Conservation (phyloP, 2,888 invertebrate genomes). For the Epirrhoe tristata region DNA sequence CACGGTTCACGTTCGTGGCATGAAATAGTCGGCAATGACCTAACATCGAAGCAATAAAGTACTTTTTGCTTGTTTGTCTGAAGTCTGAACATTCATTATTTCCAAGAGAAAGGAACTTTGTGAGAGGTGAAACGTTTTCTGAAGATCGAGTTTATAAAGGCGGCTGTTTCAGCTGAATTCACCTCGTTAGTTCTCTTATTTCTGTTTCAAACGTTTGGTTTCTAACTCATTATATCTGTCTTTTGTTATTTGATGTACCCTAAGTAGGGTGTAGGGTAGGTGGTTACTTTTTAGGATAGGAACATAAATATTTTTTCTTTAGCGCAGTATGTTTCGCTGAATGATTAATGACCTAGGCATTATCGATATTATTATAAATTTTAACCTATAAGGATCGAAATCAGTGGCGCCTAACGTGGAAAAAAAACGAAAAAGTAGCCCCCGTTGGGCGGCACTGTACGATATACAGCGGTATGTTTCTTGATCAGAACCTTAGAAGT, state of each 20-base stretch:
- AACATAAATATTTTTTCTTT: background rate
- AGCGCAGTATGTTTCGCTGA: no score
- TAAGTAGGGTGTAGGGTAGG: background rate
- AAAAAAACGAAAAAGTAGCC: no score
- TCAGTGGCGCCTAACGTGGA: no score
- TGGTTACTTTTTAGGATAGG: background rate
- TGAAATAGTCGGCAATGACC: background rate
- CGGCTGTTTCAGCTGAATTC: slow-evolving; percentile 7
- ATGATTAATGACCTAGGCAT: no score
- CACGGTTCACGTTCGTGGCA: background rate
- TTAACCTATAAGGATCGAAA: no score
- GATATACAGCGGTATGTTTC: no score
- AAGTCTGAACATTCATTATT: slow-evolving; percentile 12
- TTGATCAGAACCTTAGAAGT: no score
- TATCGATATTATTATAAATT: no score
- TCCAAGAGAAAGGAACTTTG: background rate
- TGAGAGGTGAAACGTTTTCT: background rate
- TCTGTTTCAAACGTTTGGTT: background rate
- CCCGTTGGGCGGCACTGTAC: no score
- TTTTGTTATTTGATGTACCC: background rate
- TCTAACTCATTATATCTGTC: background rate
- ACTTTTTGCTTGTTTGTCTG: slow-evolving; percentile 22
- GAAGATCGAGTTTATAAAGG: slow-evolving; percentile 8
- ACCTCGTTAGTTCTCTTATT: slow-evolving; percentile 2
- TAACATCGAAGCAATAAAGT: slow-evolving; percentile 16